Evolutionary conservation across 2,888 invertebrate species (phyloP), one percentile per base, ranked within the genome.

Genomic region (Trichogramma dendrolimi): DNA sequence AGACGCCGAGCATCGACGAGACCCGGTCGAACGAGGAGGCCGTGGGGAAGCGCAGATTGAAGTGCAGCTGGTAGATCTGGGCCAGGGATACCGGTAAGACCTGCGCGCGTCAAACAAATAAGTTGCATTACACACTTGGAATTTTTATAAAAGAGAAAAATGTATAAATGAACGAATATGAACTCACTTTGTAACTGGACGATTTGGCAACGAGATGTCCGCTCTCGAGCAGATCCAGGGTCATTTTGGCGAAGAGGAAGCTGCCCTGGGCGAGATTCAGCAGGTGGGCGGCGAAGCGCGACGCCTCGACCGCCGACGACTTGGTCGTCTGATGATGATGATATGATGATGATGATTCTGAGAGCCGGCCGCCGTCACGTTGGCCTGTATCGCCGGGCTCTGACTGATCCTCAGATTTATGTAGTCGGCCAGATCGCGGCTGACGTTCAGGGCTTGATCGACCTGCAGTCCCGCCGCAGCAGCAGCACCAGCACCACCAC

Each of bases 171-270:
- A 51, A 52, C 10, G 44, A 51, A 43, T 43, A 4, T 41, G 8
- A 39, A 53, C 62, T 54, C 58, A 80, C 92, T 83, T 96, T 96
- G 78, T 94, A 96, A 75, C 93, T 93, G 0, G 93, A 88, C 5
- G 95, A 95, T 80, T 96, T 96, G 47, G 94, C 89, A 11, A 96
- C 94, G 67, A 97, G 84, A 73, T 94, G 91, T 51, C 96, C 96
- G 71, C 89, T 86, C 78, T 96, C 95, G 68, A 97, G 87, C 69
- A 97, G 85, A 81, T 97, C 96, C 68, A 98, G 82, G 47, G 92
- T 90, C 58, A 96, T 83, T 82, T 96, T 95, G 66, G 93, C 87
- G 81, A 93, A 96, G 67, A 97, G 84, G 80, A 96, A 94, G 55
- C 94, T 95, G 63, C 96, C 96, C 73, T 89, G 87, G 68, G 94